Evolutionary conservation across 2,888 invertebrate species (phyloP).

Genomic region (Luperina testacea): DNA sequence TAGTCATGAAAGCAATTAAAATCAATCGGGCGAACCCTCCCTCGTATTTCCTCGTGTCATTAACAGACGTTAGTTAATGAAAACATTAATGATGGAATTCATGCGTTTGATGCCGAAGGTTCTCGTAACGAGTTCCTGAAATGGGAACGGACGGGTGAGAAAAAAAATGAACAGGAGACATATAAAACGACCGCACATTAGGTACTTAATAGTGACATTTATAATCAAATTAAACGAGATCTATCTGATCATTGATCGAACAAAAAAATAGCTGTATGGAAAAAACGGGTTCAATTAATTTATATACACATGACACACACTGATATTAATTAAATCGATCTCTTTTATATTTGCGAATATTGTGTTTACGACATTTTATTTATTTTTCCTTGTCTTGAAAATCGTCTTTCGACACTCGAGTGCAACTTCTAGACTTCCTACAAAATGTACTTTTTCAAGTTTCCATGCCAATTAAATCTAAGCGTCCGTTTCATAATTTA

Average conservation of each 20-base stretch:
- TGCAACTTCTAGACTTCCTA: background rate
- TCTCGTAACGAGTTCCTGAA: background rate
- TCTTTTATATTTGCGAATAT: background rate
- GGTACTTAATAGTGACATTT: constrained; percentile 32
- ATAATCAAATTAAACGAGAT: constrained; percentile 48
- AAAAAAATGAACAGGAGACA: constrained; percentile 27
- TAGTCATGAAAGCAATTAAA: constrained; percentile 82
- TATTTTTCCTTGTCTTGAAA: background rate
- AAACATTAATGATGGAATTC: constrained; percentile 71
- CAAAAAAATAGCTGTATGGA: constrained; percentile 38
- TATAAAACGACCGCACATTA: constrained; percentile 11
- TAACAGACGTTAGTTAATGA: constrained; percentile 75
- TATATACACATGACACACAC: constrained; percentile 13
- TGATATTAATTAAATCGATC: constrained; percentile 37
- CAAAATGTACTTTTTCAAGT: background rate
- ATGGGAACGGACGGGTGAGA: background rate
- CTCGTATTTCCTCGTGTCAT: constrained; percentile 70
- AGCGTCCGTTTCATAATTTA: background rate
- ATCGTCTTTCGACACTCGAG: background rate
- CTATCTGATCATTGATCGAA: constrained; percentile 30
- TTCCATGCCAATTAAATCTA: background rate
- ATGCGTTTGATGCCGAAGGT: constrained; percentile 38
- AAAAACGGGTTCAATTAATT: constrained; percentile 49
- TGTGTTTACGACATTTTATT: background rate
- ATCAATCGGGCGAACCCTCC: constrained; percentile 76